These are phyloP conservation scores for Thera obeliscata DNA, from an alignment of 2,888 invertebrate species.

Conservation along the genomic window DNA sequence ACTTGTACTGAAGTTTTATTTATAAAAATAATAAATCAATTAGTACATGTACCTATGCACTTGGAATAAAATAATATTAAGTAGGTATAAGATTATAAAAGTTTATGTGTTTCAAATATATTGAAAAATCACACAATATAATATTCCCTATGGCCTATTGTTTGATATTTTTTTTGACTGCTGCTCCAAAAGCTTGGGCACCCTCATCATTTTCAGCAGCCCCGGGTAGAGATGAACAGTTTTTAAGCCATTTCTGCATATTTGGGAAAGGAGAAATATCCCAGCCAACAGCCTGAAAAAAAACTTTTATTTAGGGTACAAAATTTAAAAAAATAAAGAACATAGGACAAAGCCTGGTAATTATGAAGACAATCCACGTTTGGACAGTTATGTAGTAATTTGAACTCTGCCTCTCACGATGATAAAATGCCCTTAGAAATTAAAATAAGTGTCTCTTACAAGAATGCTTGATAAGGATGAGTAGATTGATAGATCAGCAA, in stretches of 20 bases:
- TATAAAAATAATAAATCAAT: slow-evolving; percentile 36
- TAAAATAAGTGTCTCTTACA: slow-evolving; percentile 62
- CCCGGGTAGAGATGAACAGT: slow-evolving; percentile 84
- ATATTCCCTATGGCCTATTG: slow-evolving; percentile 36
- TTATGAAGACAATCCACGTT: no score
- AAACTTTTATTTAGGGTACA: background rate
- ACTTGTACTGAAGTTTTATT: slow-evolving; percentile 88
- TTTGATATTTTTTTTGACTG: slow-evolving; percentile 80
- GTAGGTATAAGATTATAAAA: slow-evolving; percentile 29
- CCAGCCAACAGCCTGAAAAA: slow-evolving; percentile 84
- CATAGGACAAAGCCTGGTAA: no score
- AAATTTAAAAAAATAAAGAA: background rate
- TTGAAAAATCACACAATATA: background rate
- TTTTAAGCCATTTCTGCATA: slow-evolving; percentile 84
- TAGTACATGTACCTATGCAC: background rate
- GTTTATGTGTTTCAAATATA: slow-evolving; percentile 37
- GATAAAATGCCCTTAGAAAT: background rate
- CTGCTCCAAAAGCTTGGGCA: slow-evolving; percentile 83
- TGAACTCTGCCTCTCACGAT: no score
- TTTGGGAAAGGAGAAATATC: slow-evolving; percentile 83
- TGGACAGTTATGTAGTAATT: no score
- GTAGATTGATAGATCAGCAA: slow-evolving; percentile 86
- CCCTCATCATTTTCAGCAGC: slow-evolving; percentile 85
- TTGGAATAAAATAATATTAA: slow-evolving; percentile 41
- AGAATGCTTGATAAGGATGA: slow-evolving; percentile 83